Conservation (phyloP, 1,140 invertebrate species). For the Delia radicum region DNA sequence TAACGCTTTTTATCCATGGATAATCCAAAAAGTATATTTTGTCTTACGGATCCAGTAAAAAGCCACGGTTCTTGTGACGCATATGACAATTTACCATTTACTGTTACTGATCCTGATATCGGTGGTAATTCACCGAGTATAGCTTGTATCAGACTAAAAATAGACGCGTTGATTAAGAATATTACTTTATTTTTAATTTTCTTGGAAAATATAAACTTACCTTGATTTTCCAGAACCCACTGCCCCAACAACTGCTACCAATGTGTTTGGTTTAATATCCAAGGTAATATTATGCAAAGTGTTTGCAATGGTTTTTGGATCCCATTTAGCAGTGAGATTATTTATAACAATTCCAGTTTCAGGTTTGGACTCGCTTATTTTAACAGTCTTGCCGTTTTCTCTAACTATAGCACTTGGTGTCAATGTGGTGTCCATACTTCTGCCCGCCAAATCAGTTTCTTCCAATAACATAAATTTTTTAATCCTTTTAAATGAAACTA, state of each 20-base stretch:
- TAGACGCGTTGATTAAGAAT: too few species aligned
- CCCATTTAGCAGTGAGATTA: conserved; percentile 44
- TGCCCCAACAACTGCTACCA: conserved; percentile 66
- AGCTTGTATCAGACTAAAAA: conserved; percentile 77
- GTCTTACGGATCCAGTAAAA: conserved; percentile 72
- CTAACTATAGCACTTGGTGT: background rate
- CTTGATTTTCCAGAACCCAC: conserved; percentile 61
- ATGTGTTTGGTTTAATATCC: conserved; percentile 54
- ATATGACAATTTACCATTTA: conserved; percentile 80
- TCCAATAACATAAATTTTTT: conserved; percentile 35
- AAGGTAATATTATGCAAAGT: conserved; percentile 39
- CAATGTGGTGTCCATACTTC: background rate
- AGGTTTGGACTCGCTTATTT: background rate
- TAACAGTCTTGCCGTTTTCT: conserved; percentile 27
- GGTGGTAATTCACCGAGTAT: conserved; percentile 79
- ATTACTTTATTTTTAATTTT: background rate
- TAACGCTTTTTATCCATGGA: conserved; percentile 73
- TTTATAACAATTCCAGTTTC: conserved; percentile 34
- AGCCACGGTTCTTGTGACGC: conserved; percentile 95
- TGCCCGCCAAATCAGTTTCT: conserved; percentile 50
- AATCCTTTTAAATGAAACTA: conserved; percentile 69
- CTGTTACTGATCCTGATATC: conserved; percentile 64
- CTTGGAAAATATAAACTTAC: background rate
- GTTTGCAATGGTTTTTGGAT: conserved; percentile 32
- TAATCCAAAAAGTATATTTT: conserved; percentile 89